Base-by-base conservation (phyloP, 1,140 invertebrate genomes). In the Himalopsyche phryganea region DNA sequence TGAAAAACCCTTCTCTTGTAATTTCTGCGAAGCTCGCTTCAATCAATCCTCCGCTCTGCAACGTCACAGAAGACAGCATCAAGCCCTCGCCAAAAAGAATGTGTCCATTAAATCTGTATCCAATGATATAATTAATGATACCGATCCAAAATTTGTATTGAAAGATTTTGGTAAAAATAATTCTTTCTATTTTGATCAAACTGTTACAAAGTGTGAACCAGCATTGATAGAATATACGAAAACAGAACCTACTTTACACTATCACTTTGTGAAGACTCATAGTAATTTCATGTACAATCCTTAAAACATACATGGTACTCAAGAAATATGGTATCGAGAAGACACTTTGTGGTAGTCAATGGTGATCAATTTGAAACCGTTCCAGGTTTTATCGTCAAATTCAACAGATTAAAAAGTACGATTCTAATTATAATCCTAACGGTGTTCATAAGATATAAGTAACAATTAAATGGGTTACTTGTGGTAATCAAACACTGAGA, bases 11-110 rank as follows among this genome's bases (percentile, higher is more conserved):
- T 58, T 40, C 46, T 14, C 28, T 2, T 58, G 56, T 17, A 40
- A n/a, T 17, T 45, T 35, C n/a, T 58, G 56, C 28, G 40, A 20
- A 13, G 50, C 50, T 9, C 33, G 20, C 7, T 58, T 58, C 36
- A 58, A 58, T 18, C 56, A 58, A 20, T 52, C 48, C 1, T 51
- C 56, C 2, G 48, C 56, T 7, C 42, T 58, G 1, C 48, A 58
- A 18, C 48, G 56, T 11, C 56, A 58, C 36, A 58, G 14, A 40
- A 58, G 46, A 36, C 50, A 52, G 20, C 56, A 58, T 28, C 23
- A 33, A 44, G 14, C 36, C 4, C 50, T 40, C 13, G 32, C 11
- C n/a, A 49, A 47, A 17, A 56, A 56, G 36, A 48, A 13, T 40
- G 20, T 33, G 11, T 7, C 40, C 33, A 32, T 4, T 33, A 20